A percentile compares a stretch with the other conserved stretches of the same genome.
Conservation (phyloP, 2,113 vertebrate genomes). For the Sinocyclocheilus rhinocerous region DNA sequence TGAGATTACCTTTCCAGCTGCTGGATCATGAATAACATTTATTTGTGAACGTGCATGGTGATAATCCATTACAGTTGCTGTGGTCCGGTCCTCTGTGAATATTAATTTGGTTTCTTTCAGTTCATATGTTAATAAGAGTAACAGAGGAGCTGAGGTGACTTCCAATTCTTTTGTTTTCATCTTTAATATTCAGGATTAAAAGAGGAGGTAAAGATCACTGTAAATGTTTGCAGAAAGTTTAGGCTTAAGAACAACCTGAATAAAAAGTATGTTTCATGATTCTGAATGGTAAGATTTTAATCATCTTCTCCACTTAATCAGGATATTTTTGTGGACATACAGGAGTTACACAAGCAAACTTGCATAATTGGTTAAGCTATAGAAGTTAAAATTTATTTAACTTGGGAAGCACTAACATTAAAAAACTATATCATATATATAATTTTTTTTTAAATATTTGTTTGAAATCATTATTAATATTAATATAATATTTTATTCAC, state of each 20-base stretch:
- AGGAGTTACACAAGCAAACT: neutral
- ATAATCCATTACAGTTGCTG: constrained; percentile 24
- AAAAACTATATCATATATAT: too few relatives aligned
- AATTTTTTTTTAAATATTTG: too few relatives aligned
- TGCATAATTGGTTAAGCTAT: neutral
- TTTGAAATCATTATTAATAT: too few relatives aligned
- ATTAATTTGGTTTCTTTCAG: constrained; percentile 16
- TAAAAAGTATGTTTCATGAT: neutral
- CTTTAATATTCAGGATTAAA: neutral
- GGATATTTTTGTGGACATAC: neutral
- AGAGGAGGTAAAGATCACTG: too few relatives aligned
- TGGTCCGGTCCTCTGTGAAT: neutral
- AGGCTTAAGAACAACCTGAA: neutral
- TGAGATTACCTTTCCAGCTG: neutral
- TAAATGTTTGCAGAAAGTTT: neutral
- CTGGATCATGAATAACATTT: constrained; percentile 17
- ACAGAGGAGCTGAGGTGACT: neutral
- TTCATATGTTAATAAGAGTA: constrained; percentile 33
- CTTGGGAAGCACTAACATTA: too few relatives aligned
- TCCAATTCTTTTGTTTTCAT: neutral
- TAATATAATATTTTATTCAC: too few relatives aligned
- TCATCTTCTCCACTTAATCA: neutral
- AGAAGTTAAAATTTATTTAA: neutral
- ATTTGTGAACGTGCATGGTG: neutral
- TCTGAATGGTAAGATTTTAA: neutral